Conservation (phyloP, 2,113 vertebrate species). For the Pseudorasbora parva region DNA sequence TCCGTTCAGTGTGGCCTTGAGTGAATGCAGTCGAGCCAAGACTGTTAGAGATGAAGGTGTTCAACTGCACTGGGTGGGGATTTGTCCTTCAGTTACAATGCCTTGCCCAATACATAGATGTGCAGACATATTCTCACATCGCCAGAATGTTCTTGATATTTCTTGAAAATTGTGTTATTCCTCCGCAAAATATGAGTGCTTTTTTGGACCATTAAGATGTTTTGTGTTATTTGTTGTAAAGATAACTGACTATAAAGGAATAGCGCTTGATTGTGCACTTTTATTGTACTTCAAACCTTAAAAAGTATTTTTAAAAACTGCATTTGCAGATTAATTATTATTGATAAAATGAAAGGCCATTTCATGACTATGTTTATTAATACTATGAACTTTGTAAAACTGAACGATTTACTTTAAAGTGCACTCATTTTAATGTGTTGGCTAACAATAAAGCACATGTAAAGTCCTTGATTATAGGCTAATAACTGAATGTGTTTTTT, state of each 20-base stretch:
- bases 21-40: neutral
- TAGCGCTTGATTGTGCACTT: too few species aligned
- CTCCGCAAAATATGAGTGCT: neutral
- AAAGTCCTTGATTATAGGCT: too few species aligned
- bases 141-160: constrained; percentile 4
- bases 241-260: too few species aligned
- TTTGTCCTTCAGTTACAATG: neutral
- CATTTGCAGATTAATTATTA: too few species aligned
- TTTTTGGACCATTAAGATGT: neutral
- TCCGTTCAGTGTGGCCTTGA: constrained; percentile 59
- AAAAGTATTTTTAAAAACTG: too few species aligned
- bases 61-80: neutral
- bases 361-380: too few species aligned
- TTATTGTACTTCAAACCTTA: too few species aligned
- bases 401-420: too few species aligned
- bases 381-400: too few species aligned
- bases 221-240: neutral
- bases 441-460: too few species aligned
- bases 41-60: constrained; percentile 1
- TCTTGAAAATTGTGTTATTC: neutral
- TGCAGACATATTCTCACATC: neutral
- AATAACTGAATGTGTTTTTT: neutral
- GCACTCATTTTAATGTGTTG: too few species aligned
- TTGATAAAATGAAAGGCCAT: too few species aligned
- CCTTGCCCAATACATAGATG: neutral